phyloP scores from a whole-genome alignment of 2,113 vertebrate genomes.

The Coptodon rendalli region DNA sequence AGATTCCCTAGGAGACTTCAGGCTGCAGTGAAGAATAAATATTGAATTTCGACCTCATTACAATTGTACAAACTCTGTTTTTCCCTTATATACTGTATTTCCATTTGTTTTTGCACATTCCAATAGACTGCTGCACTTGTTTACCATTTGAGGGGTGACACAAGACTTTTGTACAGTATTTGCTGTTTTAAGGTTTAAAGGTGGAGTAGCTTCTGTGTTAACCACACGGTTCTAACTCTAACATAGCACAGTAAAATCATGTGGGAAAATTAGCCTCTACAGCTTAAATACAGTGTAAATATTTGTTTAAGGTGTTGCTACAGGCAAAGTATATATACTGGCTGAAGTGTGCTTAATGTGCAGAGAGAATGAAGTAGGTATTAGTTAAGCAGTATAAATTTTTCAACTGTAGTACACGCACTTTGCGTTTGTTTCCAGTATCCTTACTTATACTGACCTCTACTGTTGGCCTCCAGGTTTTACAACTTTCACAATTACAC shows the following conservation, averaged over 20 bases:
- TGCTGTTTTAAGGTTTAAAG: neutral
- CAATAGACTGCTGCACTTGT: neutral
- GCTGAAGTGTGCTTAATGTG: neutral
- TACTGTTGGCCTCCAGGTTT: neutral
- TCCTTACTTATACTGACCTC: slow-evolving; percentile 35
- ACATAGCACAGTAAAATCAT: neutral
- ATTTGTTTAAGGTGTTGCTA: neutral
- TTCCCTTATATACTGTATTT: neutral
- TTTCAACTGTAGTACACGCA: neutral
- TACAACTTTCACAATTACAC: neutral
- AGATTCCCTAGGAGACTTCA: neutral
- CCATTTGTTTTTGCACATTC: neutral
- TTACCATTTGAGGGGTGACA: neutral
- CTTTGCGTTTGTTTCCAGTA: neutral
- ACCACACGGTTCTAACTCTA: neutral
- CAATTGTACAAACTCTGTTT: neutral
- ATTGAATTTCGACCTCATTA: neutral
- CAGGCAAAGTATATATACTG: neutral
- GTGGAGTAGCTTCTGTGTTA: neutral
- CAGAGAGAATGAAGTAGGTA: neutral
- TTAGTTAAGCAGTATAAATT: neutral
- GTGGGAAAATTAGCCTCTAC: neutral
- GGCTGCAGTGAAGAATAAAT: neutral
- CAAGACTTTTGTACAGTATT: neutral
- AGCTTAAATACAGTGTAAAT: neutral